Evolutionary conservation across 2,797 vertebrate species (phyloP).

Genomic region (Myioborus miniatus): DNA sequence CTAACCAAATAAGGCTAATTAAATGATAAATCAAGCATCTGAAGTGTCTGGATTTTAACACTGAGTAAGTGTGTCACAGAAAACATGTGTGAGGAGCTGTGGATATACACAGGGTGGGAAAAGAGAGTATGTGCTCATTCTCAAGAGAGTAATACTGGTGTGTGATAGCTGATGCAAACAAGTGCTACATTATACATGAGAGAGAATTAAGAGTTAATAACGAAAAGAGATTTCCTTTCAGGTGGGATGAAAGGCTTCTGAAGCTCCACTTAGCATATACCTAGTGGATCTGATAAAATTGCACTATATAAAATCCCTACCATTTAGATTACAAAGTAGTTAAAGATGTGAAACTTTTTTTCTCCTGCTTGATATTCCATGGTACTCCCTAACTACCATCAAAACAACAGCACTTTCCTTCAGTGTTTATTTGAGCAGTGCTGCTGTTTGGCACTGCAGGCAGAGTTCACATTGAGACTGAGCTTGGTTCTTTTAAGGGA

Average conservation of each 20-base stretch:
- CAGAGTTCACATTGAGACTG: neutral
- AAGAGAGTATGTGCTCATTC: neutral
- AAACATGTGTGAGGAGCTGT: neutral
- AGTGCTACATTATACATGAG: neutral
- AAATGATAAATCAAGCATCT: neutral
- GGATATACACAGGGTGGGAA: neutral
- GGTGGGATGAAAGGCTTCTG: neutral
- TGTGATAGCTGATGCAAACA: neutral
- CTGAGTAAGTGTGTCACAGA: neutral
- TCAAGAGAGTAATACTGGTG: neutral
- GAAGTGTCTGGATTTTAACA: neutral
- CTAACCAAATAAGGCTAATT: neutral
- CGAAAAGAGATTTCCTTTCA: neutral
- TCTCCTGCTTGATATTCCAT: neutral
- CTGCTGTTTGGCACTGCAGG: neutral
- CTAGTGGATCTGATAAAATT: neutral
- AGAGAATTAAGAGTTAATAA: neutral
- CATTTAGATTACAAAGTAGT: neutral
- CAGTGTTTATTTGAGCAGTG: neutral
- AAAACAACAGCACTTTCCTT: neutral
- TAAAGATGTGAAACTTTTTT: neutral
- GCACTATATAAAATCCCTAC: neutral
- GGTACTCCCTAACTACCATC: neutral
- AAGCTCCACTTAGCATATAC: neutral
- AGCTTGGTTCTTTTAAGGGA: neutral